phyloP scores from a whole-genome alignment of 2,113 vertebrate genomes.

The Dipodomys stephensi region DNA sequence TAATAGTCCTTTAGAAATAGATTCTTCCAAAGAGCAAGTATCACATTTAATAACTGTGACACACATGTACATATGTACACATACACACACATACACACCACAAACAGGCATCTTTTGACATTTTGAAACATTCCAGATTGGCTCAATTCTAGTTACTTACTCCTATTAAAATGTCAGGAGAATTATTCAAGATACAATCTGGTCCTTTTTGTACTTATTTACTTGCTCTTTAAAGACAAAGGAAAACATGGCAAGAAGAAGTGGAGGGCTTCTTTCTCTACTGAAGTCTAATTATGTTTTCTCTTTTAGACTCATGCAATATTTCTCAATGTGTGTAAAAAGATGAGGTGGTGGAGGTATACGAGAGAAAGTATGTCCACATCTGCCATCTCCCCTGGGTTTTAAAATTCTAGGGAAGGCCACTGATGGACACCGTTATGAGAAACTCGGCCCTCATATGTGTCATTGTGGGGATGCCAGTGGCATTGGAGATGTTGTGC shows the following conservation, averaged over 20 bases:
- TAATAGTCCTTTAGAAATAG: constrained; percentile 26
- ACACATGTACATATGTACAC: background rate
- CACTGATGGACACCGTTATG: constrained; percentile 11
- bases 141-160: constrained; percentile 59
- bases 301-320: background rate
- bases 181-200: constrained; percentile 68
- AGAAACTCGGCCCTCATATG: background rate
- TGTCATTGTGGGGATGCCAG: constrained; percentile 49
- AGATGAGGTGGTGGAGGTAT: background rate
- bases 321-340: background rate
- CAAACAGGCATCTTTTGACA: constrained; percentile 70
- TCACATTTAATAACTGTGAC: constrained; percentile 45
- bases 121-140: constrained; percentile 73
- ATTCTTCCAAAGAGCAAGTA: background rate
- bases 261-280: constrained; percentile 3
- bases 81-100: background rate
- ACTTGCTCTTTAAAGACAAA: constrained; percentile 54
- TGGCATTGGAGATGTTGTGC: constrained; percentile 38
- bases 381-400: background rate
- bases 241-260: background rate
- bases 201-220: constrained; percentile 68
- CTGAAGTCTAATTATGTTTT: constrained; percentile 22
- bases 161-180: constrained; percentile 73
- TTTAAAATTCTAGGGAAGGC: background rate
- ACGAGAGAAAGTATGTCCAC: background rate